Evolutionary conservation across 2,797 vertebrate species (phyloP), one percentile per base, ranked within the genome.

Genomic region (Danio albolineatus): DNA sequence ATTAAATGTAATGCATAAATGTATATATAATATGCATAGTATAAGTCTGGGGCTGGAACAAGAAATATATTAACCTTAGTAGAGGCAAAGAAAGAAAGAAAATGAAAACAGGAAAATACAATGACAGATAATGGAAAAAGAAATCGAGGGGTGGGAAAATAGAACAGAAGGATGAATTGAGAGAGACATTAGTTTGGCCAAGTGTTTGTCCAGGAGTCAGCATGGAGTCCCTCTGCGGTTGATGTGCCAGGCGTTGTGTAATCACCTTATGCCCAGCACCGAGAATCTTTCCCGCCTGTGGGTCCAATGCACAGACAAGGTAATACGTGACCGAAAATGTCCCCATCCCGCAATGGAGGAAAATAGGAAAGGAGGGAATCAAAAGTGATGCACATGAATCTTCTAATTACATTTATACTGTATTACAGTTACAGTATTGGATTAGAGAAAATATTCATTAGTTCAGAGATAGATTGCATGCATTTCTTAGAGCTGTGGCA

Each of bases 181-280:
- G 78, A 73, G 60, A 72, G 57, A 64, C 56, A 38, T 70, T 62
- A 74, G 43, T 62, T 69, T 49, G 54, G 56, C 56, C 76, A 78
- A 70, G 76, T 71, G 66, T 61, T 28, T 61, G 54, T 78, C 66
- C 66, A 78, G 57, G 19, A 71, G 65, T 53, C 76, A 62, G 76
- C 76, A 71, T 78, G 76, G 48, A 51, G 57, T 38, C 16, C 17
- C 75, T 48, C 73, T 19, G 53, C 36, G n/a, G 12, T 71, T 41
- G 65, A 69, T 70, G 65, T 78, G 65, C 76, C 76, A 78, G 56
- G 56, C 76, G 19, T 78, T 78, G 54, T 62, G 75, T 57, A 73
- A 78, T 78, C 76, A 78, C 66, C 66, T 70, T 70, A 71, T 78
- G 76, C 57, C 76, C 57, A 4, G 13, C 43, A 53, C 38, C 53